phyloP scores from a whole-genome alignment of 2,113 vertebrate genomes.

The Elaphurus davidianus region DNA sequence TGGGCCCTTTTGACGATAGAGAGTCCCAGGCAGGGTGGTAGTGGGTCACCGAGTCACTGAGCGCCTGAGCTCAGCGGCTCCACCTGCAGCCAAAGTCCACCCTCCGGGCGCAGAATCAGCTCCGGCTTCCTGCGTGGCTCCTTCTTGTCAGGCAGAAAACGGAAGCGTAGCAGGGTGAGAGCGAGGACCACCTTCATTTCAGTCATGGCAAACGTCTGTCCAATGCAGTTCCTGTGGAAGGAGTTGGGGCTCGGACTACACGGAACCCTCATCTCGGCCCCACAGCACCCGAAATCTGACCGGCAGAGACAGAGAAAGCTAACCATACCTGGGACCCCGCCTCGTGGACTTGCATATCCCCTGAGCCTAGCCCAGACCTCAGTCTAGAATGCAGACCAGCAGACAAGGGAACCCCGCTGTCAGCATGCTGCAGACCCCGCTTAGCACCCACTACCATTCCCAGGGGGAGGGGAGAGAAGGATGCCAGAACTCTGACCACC shows the following conservation, averaged over 20 bases:
- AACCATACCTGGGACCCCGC: accelerated
- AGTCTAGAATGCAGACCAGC: not conserved
- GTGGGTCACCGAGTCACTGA: accelerated
- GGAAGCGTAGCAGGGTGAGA: constrained; percentile 85
- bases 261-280: accelerated
- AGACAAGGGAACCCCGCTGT: not conserved
- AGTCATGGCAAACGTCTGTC: constrained; percentile 90
- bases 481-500: not conserved
- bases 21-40: accelerated
- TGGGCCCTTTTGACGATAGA: not conserved
- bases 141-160: constrained; percentile 60
- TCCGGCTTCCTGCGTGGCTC: constrained; percentile 79
- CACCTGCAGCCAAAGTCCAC: constrained; percentile 85
- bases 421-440: not conserved
- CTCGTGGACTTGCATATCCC: accelerated
- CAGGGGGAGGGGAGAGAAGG: not conserved
- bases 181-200: constrained; percentile 89
- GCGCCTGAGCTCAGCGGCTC: constrained; percentile 63
- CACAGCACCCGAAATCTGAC: not conserved
- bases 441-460: not conserved
- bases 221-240: constrained; percentile 90
- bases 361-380: not conserved
- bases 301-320: accelerated
- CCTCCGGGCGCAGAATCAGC: constrained; percentile 84
- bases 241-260: no score